phyloP scores from a whole-genome alignment of 2,888 invertebrate species.

The Microdon myrmicae region DNA sequence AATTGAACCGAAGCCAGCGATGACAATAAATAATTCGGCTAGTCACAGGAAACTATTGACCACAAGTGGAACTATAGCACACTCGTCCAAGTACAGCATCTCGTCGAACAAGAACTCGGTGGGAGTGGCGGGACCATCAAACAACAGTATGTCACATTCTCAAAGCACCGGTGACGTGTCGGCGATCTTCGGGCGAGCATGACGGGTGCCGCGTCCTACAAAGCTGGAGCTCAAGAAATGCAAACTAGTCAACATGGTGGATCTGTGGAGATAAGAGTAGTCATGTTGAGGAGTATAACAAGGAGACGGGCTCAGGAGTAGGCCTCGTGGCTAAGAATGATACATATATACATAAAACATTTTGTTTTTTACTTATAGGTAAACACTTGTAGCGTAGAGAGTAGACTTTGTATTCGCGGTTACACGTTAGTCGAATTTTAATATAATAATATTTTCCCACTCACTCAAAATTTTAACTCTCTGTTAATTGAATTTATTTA shows the following conservation, averaged over 20 bases:
- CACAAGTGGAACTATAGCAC: constrained; percentile 56
- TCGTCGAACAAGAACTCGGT: constrained; percentile 60
- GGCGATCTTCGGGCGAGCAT: constrained; percentile 74
- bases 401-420: constrained; percentile 21
- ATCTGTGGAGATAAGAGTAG: constrained; percentile 67
- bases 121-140: constrained; percentile 53
- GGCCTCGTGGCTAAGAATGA: constrained; percentile 1
- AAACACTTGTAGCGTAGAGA: constrained; percentile 9
- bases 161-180: constrained; percentile 75
- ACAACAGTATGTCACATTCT: constrained; percentile 70
- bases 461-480: too few relatives aligned
- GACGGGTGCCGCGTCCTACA: constrained; percentile 68
- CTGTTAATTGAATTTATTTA: too few relatives aligned
- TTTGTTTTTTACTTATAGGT: constrained; percentile 31
- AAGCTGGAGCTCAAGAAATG: constrained; percentile 66
- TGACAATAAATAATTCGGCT: constrained; percentile 55
- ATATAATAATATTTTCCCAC: too few relatives aligned
- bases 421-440: constrained; percentile 51
- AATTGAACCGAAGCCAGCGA: constrained; percentile 54
- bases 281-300: constrained; percentile 54
- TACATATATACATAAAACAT: constrained; percentile 17
- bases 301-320: constrained; percentile 16
- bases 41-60: constrained; percentile 63
- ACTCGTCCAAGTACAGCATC: constrained; percentile 62
- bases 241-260: constrained; percentile 68